Base-by-base conservation (phyloP, 2,797 vertebrate species). In the Lagocephalus sceleratus region DNA sequence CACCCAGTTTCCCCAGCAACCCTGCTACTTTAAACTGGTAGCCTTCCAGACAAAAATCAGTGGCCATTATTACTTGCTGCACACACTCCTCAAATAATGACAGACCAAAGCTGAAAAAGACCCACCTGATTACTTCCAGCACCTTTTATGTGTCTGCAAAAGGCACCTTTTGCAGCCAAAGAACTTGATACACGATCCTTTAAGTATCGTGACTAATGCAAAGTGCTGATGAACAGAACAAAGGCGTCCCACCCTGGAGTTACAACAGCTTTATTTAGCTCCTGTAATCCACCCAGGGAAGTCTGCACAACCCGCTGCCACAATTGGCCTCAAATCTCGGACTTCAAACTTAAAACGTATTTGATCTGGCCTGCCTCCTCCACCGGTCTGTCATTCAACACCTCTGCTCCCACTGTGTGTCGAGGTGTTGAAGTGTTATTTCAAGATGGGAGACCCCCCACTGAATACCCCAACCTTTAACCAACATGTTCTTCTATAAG, bases 41-140 rank as follows among this genome's bases (percentile, higher is more conserved):
- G 50, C 19, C 63, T 51, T 73, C 62, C 43, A 26, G 64, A 66
- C 8, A 1, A 38, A 50, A 25, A 29, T 45, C 57, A 3, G 40
- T 9, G 14, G 41, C 47, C 46, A 26, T 66, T 42, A 73, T 74
- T 63, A 65, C 51, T 59, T 38, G 25, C 55, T 66, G 71, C 51
- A 51, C 58, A 78, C 65, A 66, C 35, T 45, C 39, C 52, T 73
- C 11, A 54, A 74, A 68, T 86, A 87, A 87, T 85, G 71, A 89
- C 61, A 85, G 71, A 65, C 47, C 58, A 45, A 47, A 56, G 40
- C 41, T 64, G 41, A 54, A 68, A 63, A 66, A 46, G 61, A 60
- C 44, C 66, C 47, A 21, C 51, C 51, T 73, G 56, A 71, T 83
- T 73, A 76, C 66, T 51, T 58, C 41, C 38, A 51, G 55, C 61